These are phyloP conservation scores for Rhodinocichla rosea DNA, from an alignment of 2,113 vertebrate genomes.

Conservation along the genomic window DNA sequence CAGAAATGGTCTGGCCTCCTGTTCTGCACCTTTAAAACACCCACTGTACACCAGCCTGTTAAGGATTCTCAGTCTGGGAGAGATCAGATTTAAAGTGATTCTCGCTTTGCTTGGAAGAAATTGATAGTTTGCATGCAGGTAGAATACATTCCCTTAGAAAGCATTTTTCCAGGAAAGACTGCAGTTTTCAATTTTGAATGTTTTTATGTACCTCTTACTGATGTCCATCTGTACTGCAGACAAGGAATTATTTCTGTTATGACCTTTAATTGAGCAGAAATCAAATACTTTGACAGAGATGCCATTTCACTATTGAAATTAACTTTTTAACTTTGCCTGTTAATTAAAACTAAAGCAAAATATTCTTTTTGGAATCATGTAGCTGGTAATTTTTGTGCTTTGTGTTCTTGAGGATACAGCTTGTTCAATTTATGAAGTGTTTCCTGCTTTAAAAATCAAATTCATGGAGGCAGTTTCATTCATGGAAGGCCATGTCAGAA, in stretches of 20 bases:
- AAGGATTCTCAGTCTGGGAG: neutral
- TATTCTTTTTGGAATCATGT: neutral
- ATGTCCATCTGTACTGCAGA: neutral
- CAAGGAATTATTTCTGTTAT: neutral
- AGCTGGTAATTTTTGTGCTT: neutral
- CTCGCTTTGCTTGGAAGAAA: neutral
- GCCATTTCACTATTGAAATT: neutral
- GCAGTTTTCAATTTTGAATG: neutral
- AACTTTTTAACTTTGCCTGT: neutral
- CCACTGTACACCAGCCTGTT: neutral
- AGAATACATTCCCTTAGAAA: neutral
- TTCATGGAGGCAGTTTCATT: neutral
- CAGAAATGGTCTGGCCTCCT: neutral
- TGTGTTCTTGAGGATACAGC: neutral
- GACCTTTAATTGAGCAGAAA: neutral
- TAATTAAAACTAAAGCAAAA: neutral
- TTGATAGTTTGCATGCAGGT: neutral
- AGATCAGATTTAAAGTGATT: neutral
- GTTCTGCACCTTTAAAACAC: neutral
- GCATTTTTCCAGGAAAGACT: neutral
- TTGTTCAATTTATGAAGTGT: neutral
- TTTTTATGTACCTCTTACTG: neutral
- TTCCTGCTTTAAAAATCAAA: neutral
- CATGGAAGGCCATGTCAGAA: neutral
- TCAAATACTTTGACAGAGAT: neutral